Evolutionary conservation across 30 jellyfish, hydroid and myxozoan genomes (phyloP).

Genomic region (Turritopsis rubra): DNA sequence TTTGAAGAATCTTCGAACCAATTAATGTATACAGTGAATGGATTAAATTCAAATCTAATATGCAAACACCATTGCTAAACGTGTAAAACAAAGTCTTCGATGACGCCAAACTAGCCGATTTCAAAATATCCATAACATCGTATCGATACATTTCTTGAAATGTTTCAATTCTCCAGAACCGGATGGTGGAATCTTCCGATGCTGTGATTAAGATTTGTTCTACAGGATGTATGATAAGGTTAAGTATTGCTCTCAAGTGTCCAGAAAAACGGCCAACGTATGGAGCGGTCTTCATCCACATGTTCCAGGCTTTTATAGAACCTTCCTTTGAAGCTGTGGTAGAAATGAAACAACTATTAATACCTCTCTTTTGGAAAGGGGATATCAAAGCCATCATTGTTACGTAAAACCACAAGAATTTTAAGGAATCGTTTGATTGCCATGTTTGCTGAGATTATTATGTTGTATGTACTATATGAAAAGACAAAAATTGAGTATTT

Average conservation of each 20-base stretch:
- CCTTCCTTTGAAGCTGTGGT: constrained; percentile 78
- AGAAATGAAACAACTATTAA: background rate
- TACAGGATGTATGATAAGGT: constrained; percentile 37
- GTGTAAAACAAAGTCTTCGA: constrained; percentile 45
- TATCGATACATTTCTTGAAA: constrained; percentile 71
- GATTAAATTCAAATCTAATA: constrained; percentile 53
- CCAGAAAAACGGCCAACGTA: constrained; percentile 78
- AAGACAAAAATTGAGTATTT: no score
- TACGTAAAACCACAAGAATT: no score
- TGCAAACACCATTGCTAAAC: constrained; percentile 27
- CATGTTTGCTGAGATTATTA: no score
- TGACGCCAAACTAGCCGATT: constrained; percentile 24
- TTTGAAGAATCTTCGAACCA: constrained; percentile 47
- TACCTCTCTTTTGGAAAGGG: no score
- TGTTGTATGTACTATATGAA: no score
- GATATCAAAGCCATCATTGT: no score
- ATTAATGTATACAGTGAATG: constrained; percentile 53
- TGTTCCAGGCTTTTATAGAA: constrained; percentile 82
- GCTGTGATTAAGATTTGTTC: constrained; percentile 69
- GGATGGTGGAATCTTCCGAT: constrained; percentile 70
- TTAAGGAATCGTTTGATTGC: no score
- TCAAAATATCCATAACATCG: constrained; percentile 52
- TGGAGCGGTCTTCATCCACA: constrained; percentile 63
- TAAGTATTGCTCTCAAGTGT: constrained; percentile 43
- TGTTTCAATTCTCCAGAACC: constrained; percentile 90